Base-by-base conservation (phyloP, 2,888 invertebrate genomes). In the Drosophila algonquin region DNA sequence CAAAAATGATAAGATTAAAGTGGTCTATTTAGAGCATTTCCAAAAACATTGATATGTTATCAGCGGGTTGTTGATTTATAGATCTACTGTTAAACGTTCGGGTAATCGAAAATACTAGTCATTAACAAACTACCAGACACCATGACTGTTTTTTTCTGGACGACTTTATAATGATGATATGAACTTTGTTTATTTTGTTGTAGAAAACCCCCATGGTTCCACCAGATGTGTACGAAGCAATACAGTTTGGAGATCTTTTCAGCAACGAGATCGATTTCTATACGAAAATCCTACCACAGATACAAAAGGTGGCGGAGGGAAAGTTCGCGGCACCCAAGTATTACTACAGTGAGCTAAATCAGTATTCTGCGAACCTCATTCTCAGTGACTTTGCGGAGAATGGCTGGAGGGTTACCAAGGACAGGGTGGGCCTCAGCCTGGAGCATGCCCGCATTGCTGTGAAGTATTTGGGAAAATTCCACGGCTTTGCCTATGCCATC, bases 261-360 rank as follows among this genome's bases (percentile, higher is more conserved):
- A 73, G 60, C 48, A 92, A 92, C 67, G 92, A 92, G 78, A 88
- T 91, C 9, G 45, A 65, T 4, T 90, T 87, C 2, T 92, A 92
- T 35, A 88, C 83, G 1, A 76, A 76, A 21, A 81, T 92, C 2
- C 56, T 92, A 18, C 91, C 92, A 3, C 76, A 77, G 1, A 40
- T 92, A 2, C 78, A 85, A 16, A 50, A 78, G 5, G 63, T 80
- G 21, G 62, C 79, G 3, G 69, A 81, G 1, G 69, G 63, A 0
- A 59, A 77, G 1, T 70, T 89, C 3, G 75, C 81, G 1, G 81
- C 88, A 3, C 90, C 91, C 12, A 90, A 78, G 52, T 92, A 89
- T 68, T 91, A 83, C 47, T 90, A 91, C 63, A 90, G 90, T 27
- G 78, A 89, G 24, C 65, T 88, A 3, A 72, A 86, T 14, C 48